Evolutionary conservation across 2,113 vertebrate genomes (phyloP), one percentile per base, ranked within the genome.

Genomic region (Isurus oxyrinchus): DNA sequence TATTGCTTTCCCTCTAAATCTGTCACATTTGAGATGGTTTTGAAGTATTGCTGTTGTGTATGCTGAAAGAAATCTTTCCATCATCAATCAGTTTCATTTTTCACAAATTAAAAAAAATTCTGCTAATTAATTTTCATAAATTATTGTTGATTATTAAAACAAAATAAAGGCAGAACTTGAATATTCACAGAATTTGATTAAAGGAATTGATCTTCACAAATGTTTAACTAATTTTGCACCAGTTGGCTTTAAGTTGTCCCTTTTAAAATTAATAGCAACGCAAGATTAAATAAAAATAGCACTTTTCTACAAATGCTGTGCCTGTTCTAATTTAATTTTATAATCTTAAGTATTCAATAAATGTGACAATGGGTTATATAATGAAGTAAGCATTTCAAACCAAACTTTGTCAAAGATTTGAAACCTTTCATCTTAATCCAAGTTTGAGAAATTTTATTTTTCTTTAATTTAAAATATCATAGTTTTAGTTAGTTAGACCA

Each of bases 1-100:
- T 95, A 95, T 72, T 69, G 49, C 67, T 95, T 95, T 95, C 44
- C 25, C 49, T 72, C 94, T 27, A 10, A 7, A 57, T 66, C n/a
- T 53, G 13, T 97, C 97, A 98, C 97, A 97, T 61, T 27, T 95
- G 96, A 76, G 97, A 97, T 96, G 96, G 97, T 96, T 97, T 98
- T 76, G 96, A 81, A 96, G 95, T 96, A 81, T 76, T 88, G 49
- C 97, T 95, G 96, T 96, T 97, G 93, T 97, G 96, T 96, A 97
- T 97, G 97, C 98, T 98, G 97, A 31, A 97, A 95, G 63, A 95
- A 95, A 95, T 63, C 63, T 93, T 93, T 61, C 57, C 31, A 72
- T 95, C 14, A 95, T 67, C 67, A 95, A 72, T 55, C 49, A 95
- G 19, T 23, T 84, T 84, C 14, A 72, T 11, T 53, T 95, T 72